phyloP scores from a whole-genome alignment of 1,140 invertebrate species.

The Sycobia sp. region DNA sequence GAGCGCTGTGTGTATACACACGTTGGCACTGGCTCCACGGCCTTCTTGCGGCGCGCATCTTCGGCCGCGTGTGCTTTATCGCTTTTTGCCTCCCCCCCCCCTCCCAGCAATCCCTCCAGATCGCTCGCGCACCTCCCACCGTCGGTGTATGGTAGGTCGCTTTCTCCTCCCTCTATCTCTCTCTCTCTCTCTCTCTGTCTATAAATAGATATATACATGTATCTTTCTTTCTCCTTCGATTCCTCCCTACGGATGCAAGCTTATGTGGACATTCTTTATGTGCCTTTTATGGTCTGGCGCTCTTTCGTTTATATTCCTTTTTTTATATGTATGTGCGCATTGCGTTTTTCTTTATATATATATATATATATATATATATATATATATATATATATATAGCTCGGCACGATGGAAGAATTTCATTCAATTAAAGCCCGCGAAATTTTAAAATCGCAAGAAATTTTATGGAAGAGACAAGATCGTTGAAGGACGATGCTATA shows the following conservation, averaged over 20 bases:
- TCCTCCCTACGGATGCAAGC: slow-evolving; percentile 7
- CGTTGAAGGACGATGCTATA: too few species aligned
- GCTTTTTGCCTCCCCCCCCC: too few species aligned
- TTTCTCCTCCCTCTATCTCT: background rate
- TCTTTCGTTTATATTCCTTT: slow-evolving; percentile 26
- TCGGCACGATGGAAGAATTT: background rate
- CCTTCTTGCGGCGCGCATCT: slow-evolving; percentile 44
- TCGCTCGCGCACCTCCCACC: background rate
- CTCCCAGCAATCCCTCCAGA: too few species aligned
- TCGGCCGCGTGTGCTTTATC: too few species aligned
- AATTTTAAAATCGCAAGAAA: slow-evolving; percentile 2
- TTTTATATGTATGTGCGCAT: too few species aligned
- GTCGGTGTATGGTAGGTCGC: too few species aligned
- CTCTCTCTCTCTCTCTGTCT: background rate
- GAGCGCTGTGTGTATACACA: too few species aligned
- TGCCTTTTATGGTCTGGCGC: slow-evolving; percentile 21
- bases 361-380: too few species aligned
- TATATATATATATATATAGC: too few species aligned
- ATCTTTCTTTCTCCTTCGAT: slow-evolving; percentile 1
- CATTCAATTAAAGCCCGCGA: slow-evolving; percentile 11
- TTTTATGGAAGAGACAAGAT: too few species aligned
- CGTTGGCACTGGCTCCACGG: slow-evolving; percentile 53
- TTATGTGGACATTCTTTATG: slow-evolving; percentile 26
- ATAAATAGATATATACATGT: too few species aligned
- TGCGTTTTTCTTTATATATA: too few species aligned